phyloP scores from a whole-genome alignment of 2,888 invertebrate genomes.

The Teinopalpus imperialis region DNA sequence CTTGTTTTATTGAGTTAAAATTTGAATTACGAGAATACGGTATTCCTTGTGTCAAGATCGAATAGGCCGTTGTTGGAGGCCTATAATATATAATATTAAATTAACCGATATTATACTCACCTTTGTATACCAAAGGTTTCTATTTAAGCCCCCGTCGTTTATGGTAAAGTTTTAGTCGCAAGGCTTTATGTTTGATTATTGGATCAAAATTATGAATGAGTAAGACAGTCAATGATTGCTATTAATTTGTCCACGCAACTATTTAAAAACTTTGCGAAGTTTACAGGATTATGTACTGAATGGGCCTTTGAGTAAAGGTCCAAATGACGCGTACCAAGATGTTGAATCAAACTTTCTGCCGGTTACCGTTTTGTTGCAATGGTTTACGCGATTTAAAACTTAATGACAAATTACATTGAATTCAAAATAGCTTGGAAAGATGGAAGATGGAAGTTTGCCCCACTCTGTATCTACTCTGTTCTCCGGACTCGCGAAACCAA shows the following conservation, averaged over 20 bases:
- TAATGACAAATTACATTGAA: neutral
- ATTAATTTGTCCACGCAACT: neutral
- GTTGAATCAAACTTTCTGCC: constrained; percentile 6
- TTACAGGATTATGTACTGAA: constrained; percentile 7
- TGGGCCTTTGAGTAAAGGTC: neutral
- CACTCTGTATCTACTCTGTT: constrained; percentile 23
- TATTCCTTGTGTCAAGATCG: too few species aligned
- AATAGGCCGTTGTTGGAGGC: constrained; percentile 14
- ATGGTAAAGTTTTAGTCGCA: too few species aligned
- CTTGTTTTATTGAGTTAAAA: neutral
- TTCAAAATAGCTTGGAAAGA: constrained; percentile 6
- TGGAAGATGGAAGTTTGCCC: constrained; percentile 9
- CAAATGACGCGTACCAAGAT: neutral
- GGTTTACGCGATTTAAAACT: neutral
- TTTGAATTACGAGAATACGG: constrained; percentile 4
- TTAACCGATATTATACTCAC: neutral
- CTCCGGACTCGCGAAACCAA: constrained; percentile 26
- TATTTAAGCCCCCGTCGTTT: too few species aligned
- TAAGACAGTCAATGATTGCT: constrained; percentile 9
- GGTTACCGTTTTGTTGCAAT: neutral
- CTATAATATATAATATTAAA: constrained; percentile 10
- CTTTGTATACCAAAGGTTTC: too few species aligned
- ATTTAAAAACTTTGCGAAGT: neutral
- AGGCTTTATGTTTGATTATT: too few species aligned
- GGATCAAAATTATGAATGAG: constrained; percentile 9